These are phyloP conservation scores for Pristiophorus japonicus DNA, from an alignment of 2,113 vertebrate species.

Conservation along the genomic window DNA sequence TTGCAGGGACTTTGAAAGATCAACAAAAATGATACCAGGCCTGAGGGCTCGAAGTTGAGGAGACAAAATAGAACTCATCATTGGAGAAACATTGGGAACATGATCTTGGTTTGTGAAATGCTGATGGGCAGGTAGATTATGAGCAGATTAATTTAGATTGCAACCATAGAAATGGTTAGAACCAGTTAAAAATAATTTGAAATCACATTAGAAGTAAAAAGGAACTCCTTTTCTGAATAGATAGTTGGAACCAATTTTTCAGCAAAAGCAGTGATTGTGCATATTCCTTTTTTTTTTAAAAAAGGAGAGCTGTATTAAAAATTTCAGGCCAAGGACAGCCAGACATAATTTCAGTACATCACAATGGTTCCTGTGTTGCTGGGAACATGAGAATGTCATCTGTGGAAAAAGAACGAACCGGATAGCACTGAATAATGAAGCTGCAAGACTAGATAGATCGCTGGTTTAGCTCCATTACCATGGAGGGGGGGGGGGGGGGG, in stretches of 20 bases:
- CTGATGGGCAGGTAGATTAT: neutral
- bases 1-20: neutral
- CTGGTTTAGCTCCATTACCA: neutral
- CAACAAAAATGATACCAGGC: neutral
- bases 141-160: neutral
- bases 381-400: neutral
- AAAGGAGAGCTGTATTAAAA: neutral
- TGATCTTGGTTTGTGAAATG: neutral
- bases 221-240: neutral
- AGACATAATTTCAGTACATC: neutral
- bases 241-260: neutral
- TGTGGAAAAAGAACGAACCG: neutral
- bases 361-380: neutral
- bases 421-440: neutral
- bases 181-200: neutral
- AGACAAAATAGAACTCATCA: neutral
- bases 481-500: neutral
- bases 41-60: neutral
- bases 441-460: neutral
- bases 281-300: neutral
- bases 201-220: neutral
- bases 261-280: neutral
- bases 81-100: neutral
- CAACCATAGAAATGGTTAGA: neutral
- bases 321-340: neutral